Conservation (phyloP, 2,888 invertebrate genomes). For the Pseudococcus viburni region DNA sequence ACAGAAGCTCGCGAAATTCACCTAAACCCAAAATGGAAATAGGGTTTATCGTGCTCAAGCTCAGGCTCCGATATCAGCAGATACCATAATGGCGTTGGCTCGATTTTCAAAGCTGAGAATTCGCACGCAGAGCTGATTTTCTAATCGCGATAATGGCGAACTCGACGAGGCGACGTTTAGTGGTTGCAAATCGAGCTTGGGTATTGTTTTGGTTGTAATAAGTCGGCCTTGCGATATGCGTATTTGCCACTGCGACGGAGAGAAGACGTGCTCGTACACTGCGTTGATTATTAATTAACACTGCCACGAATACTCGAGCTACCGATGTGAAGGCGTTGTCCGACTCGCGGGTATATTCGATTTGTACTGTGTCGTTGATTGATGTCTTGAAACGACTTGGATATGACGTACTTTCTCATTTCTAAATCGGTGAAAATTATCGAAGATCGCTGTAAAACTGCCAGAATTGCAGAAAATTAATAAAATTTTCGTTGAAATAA, state of each 20-base stretch:
- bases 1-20: not conserved
- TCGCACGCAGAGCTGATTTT: slow-evolving; percentile 10
- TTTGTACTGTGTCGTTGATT: not conserved
- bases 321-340: not conserved
- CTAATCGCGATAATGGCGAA: slow-evolving; percentile 1
- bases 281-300: slow-evolving; percentile 29
- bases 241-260: not conserved
- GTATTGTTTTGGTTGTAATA: not conserved
- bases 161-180: not conserved
- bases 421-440: too few species aligned
- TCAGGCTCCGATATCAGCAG: not conserved
- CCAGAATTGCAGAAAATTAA: too few species aligned
- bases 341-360: not conserved
- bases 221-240: slow-evolving; percentile 2
- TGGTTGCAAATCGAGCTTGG: not conserved
- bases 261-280: not conserved
- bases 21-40: not conserved
- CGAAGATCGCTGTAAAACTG: too few species aligned
- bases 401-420: not conserved
- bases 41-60: not conserved
- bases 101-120: not conserved
- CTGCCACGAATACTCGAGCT: not conserved
- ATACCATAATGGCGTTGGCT: not conserved
- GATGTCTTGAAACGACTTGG: not conserved
- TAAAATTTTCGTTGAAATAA: too few species aligned